Evolutionary conservation across 2,888 invertebrate species (phyloP), one percentile per base, ranked within the genome.

Genomic region (Melieria crassipennis): DNA sequence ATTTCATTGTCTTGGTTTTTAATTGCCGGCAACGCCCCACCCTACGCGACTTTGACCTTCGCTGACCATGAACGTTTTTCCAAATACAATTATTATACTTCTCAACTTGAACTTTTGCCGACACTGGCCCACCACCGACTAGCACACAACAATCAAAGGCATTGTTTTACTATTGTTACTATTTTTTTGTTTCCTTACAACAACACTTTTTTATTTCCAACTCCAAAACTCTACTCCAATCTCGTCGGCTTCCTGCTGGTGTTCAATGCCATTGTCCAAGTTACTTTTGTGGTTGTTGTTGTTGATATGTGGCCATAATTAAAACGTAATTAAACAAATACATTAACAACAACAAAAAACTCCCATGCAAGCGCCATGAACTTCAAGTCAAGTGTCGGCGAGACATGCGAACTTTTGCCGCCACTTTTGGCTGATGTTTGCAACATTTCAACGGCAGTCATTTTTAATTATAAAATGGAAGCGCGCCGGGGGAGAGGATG

Each of bases 61-160:
- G 62, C 46, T 69, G 69, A 55, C 67, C 61, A 63, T 69, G 62
- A 69, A 62, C 16, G 13, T 30, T 30, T 30, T 30, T 2, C 30
- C 30, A 30, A 30, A 50, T 10, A n/a, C 43, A 10, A 10, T 42
- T 13, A 16, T 61, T 48, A 48, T 56, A 58, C 50, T 67, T 66
- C 66, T 71, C 71, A 71, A 71, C 71, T 71, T 71, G 71, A 67
- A 71, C 71, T 66, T 43, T 45, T 65, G 45, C 30, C 3, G 30
- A 30, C n/a, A 45, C 45, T 61, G n/a, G n/a, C 13, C 47, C 47
- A 11, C 13, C 58, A 48, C 7, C 63, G 10, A 55, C 30, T 30
- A 30, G 30, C 3, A 30, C 30, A 30, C 30, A 30, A 30, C 30
- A 30, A 2, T 30, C 30, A 30, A 30, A 30, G 30, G 3, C 30